These are phyloP conservation scores for Hippocampus mohnikei DNA, from an alignment of 2,113 vertebrate genomes.

Conservation along the genomic window DNA sequence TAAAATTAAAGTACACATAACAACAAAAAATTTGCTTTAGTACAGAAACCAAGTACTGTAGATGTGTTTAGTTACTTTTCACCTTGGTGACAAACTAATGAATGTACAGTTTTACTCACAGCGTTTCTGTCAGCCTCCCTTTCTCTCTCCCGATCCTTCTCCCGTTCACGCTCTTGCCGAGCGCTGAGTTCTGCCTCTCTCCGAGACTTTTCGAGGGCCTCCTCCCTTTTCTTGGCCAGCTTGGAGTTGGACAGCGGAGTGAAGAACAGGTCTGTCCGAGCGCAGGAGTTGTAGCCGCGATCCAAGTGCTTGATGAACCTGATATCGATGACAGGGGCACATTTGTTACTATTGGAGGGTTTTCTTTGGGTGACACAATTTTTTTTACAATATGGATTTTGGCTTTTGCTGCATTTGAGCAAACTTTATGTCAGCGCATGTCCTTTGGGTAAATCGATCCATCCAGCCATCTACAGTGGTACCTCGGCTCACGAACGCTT, in stretches of 20 bases:
- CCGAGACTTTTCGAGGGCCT: slow-evolving; percentile 85
- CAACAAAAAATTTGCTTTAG: too few relatives aligned
- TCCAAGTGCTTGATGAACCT: slow-evolving; percentile 97
- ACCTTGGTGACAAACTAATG: not conserved
- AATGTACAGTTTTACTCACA: slow-evolving; percentile 67
- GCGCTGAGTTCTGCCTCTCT: slow-evolving; percentile 89
- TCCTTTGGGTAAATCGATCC: too few relatives aligned
- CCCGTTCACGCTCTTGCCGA: slow-evolving; percentile 87
- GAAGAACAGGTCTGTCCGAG: slow-evolving; percentile 90
- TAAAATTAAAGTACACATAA: too few relatives aligned
- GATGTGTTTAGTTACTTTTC: too few relatives aligned
- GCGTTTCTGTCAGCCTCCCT: slow-evolving; percentile 84
- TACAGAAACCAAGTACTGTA: too few relatives aligned
- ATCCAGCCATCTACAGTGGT: too few relatives aligned
- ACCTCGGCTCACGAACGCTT: too few relatives aligned
- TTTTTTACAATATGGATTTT: not conserved
- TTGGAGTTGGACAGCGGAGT: slow-evolving; percentile 92
- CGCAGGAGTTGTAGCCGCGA: slow-evolving; percentile 93
- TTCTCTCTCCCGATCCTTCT: slow-evolving; percentile 82
- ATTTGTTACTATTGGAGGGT: slow-evolving; percentile 3
- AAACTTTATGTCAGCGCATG: too few relatives aligned
- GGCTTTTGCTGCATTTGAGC: too few relatives aligned
- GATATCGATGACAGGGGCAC: slow-evolving; percentile 14
- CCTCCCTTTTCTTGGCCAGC: slow-evolving; percentile 94
- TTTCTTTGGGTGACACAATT: not conserved